Conservation (phyloP, 2,113 vertebrate species). For the Myrmecophaga tridactyla region DNA sequence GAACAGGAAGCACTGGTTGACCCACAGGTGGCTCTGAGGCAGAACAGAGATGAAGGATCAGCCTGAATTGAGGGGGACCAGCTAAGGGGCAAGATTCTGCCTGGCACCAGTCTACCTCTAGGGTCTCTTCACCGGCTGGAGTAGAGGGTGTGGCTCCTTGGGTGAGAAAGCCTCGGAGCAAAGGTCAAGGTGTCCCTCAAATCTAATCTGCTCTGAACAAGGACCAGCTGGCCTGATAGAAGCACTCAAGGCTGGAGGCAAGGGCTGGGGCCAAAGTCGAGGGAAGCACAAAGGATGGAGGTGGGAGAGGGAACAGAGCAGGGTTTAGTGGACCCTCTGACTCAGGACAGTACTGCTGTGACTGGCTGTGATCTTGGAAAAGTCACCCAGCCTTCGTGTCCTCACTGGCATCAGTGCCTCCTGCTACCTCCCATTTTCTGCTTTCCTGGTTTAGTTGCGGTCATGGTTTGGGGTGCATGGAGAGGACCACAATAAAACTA, state of each 20-base stretch:
- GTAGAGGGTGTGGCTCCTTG: not conserved
- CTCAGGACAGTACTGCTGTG: not conserved
- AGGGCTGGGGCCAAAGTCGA: not conserved
- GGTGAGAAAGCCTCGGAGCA: not conserved
- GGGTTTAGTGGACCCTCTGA: not conserved
- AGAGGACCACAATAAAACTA: no score
- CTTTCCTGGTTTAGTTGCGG: not conserved
- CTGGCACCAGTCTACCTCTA: not conserved
- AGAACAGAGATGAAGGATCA: not conserved
- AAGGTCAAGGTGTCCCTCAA: not conserved
- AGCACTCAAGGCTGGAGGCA: not conserved
- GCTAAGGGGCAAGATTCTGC: not conserved
- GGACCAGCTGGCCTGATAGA: not conserved
- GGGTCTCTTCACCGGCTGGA: not conserved
- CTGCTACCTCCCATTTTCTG: not conserved
- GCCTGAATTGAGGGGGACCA: no score
- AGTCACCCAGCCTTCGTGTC: not conserved
- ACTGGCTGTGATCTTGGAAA: not conserved
- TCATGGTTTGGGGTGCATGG: not conserved
- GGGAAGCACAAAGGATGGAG: not conserved
- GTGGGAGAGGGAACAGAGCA: no score
- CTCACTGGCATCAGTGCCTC: not conserved
- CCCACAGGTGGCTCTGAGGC: rapidly evolving
- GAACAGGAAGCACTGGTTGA: not conserved
- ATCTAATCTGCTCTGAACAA: not conserved